phyloP scores from a whole-genome alignment of 2,797 vertebrate species.

The Scolopax bukidnonensis region DNA sequence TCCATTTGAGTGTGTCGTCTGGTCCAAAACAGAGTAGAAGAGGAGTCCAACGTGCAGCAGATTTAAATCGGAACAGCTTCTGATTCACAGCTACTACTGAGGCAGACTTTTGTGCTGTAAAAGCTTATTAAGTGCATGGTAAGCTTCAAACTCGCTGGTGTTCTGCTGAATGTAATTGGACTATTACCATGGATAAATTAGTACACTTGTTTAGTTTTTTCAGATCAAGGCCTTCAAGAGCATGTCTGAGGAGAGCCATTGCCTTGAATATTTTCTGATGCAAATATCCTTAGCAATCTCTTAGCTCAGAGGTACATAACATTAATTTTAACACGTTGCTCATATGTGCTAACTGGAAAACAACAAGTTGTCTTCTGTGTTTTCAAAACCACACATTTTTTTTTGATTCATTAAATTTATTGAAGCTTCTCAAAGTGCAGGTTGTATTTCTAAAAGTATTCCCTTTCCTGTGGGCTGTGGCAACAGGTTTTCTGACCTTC shows the following conservation, averaged over 20 bases:
- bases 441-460: background rate
- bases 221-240: slow-evolving; percentile 2
- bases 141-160: background rate
- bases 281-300: background rate
- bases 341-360: background rate
- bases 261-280: slow-evolving; percentile 1
- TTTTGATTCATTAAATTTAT: background rate
- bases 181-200: slow-evolving; percentile 49
- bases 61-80: background rate
- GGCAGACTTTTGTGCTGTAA: background rate
- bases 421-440: background rate
- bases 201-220: slow-evolving; percentile 14
- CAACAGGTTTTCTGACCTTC: background rate
- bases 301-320: background rate
- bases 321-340: background rate
- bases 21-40: background rate
- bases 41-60: background rate
- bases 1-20: background rate
- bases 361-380: background rate
- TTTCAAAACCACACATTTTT: background rate
- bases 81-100: background rate
- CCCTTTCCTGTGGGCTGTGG: background rate
- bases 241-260: slow-evolving; percentile 26
- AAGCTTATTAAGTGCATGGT: slow-evolving; percentile 24
- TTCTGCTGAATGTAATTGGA: slow-evolving; percentile 33